Percentiles rank a stretch among this genome's conserved stretches.
These are phyloP conservation scores for Panzeria rudis DNA, from an alignment of 2,888 invertebrate species.

Conservation along the genomic window DNA sequence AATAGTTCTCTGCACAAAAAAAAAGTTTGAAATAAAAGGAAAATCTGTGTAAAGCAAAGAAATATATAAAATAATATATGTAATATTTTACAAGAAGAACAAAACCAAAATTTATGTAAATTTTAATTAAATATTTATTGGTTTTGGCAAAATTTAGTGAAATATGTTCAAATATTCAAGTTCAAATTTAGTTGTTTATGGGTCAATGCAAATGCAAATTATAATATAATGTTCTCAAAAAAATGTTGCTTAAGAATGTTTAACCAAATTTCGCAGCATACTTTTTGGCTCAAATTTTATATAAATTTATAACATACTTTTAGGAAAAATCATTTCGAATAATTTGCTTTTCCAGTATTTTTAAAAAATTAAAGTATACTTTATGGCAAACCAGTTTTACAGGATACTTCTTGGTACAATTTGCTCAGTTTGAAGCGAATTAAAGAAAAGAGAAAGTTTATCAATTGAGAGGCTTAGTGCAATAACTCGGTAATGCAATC, in stretches of 20 bases:
- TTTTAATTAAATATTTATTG: conserved; percentile 18
- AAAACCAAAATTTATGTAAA: not conserved
- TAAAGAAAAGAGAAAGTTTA: too few relatives aligned
- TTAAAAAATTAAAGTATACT: too few relatives aligned
- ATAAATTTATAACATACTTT: too few relatives aligned
- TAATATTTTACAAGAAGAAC: not conserved
- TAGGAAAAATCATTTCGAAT: too few relatives aligned
- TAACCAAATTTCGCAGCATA: not conserved
- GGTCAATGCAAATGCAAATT: not conserved
- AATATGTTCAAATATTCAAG: not conserved
- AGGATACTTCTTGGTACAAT: too few relatives aligned
- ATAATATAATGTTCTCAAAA: not conserved
- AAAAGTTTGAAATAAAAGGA: not conserved
- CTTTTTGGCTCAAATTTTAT: not conserved
- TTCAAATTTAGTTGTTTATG: not conserved
- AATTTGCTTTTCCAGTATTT: too few relatives aligned
- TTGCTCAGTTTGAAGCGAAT: too few relatives aligned
- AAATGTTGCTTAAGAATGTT: too few relatives aligned
- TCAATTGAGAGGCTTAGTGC: too few relatives aligned
- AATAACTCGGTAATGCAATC: too few relatives aligned
- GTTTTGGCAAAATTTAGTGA: not conserved
- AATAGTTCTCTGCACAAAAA: conserved; percentile 22
- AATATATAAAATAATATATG: not conserved
- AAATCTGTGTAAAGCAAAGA: conserved; percentile 10
- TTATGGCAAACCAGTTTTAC: too few relatives aligned